Base-by-base conservation (phyloP, 2,797 vertebrate species). In the Esox lucius region DNA sequence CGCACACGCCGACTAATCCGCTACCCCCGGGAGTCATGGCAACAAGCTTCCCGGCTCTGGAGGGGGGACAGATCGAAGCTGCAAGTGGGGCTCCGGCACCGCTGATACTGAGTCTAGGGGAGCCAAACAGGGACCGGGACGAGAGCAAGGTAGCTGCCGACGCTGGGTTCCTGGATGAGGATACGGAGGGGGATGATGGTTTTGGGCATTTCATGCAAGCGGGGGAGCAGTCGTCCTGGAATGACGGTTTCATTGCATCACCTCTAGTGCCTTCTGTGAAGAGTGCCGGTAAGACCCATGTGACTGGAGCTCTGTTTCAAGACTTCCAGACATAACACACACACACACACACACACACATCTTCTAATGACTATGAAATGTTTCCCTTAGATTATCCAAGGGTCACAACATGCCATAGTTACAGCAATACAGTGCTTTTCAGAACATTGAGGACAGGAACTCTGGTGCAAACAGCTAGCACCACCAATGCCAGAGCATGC, bases 121-220 rank as follows among this genome's bases (percentile, higher is more conserved):
- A 70, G 76, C 80, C 82, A 77, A 76, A 70, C 51, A 28, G 84
- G 78, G 85, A 78, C 51, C 28, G 62, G 78, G 16, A 78, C 68
- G 26, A 70, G 56, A 88, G 80, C 82, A 85, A 80, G 5, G 88
- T 91, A 91, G 91, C 81, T 78, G 26, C 87, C 70, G 71, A 84
- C 33, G 64, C 59, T 49, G 39, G 69, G 56, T n/a, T 68, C 68
- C 72, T 53, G n/a, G 78, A 75, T 51, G 51, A 33, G 71, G 73
- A 81, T 64, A 76, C 83, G 65, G 81, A 84, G 75, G 82, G 80
- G 72, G 79, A 83, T 70, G 93, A 94, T 90, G 87, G 87, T 77
- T 94, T 94, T 80, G 93, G 94, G 66, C 87, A 89, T 19, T 95
- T 95, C 84, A 87, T 94, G 88, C 92, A 93, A 84, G 93, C 93